Evolutionary conservation across 2,113 vertebrate genomes (phyloP).

Genomic region (Gobiocypris rarus): DNA sequence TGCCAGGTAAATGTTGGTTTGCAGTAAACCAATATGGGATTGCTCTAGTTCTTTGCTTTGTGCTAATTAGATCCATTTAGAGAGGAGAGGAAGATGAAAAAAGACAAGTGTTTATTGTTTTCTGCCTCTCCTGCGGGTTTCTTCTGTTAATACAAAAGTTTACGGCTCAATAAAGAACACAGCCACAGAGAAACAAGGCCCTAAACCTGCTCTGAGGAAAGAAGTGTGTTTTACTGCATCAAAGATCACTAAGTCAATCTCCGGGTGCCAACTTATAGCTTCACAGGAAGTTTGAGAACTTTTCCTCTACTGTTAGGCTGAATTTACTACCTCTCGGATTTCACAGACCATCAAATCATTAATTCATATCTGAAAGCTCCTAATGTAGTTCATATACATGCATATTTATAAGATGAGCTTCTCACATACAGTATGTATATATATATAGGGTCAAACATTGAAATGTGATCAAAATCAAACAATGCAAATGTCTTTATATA

Average conservation of each 20-base stretch:
- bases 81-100: slow-evolving; percentile 35
- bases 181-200: slow-evolving; percentile 3
- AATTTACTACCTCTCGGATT: background rate
- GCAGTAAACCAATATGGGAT: background rate
- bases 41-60: slow-evolving; percentile 6
- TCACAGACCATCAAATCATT: slow-evolving; percentile 17
- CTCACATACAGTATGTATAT: too few relatives aligned
- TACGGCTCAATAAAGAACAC: slow-evolving; percentile 35
- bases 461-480: background rate
- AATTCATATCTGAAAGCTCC: slow-evolving; percentile 3
- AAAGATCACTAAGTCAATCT: slow-evolving; percentile 24
- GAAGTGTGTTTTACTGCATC: slow-evolving; percentile 29
- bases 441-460: background rate
- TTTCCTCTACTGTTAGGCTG: background rate
- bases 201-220: slow-evolving; percentile 16
- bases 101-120: slow-evolving; percentile 39
- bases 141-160: slow-evolving; percentile 36
- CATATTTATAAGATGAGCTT: slow-evolving; percentile 16
- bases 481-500: background rate
- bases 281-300: slow-evolving; percentile 2
- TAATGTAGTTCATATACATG: slow-evolving; percentile 17
- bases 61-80: slow-evolving; percentile 38
- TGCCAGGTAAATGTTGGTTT: slow-evolving; percentile 30
- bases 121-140: slow-evolving; percentile 18
- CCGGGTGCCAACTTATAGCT: background rate